Percentiles rank a stretch among this genome's conserved stretches.
phyloP scores from a whole-genome alignment of 2,797 vertebrate genomes.

The Cryptoblepharus egeriae region DNA sequence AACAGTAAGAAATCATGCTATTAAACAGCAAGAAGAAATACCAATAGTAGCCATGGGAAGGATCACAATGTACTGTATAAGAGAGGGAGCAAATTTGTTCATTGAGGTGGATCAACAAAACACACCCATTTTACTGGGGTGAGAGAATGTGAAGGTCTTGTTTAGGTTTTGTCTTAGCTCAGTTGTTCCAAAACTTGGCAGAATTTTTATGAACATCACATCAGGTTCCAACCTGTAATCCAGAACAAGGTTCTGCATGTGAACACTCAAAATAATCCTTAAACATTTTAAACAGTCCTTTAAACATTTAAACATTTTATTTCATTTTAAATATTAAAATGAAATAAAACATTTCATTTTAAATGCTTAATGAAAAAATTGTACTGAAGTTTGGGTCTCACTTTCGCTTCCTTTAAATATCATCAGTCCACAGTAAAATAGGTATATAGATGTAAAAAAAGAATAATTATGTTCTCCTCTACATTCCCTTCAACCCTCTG shows the following conservation, averaged over 20 bases:
- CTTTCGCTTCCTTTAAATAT: not conserved
- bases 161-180: not conserved
- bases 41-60: slow-evolving; percentile 54
- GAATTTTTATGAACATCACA: slow-evolving; percentile 28
- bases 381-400: not conserved
- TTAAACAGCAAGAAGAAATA: slow-evolving; percentile 58
- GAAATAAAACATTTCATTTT: too few species aligned
- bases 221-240: not conserved
- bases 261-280: not conserved
- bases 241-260: not conserved
- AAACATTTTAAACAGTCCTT: not conserved
- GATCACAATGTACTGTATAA: slow-evolving; percentile 19
- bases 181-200: not conserved
- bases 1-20: slow-evolving; percentile 54
- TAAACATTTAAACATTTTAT: too few species aligned
- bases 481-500: not conserved
- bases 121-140: not conserved
- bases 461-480: not conserved
- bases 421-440: slow-evolving; percentile 7
- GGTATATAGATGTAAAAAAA: not conserved
- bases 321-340: too few species aligned
- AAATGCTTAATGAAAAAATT: not conserved
- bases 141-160: slow-evolving; percentile 16
- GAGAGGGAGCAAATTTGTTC: slow-evolving; percentile 35
- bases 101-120: not conserved